phyloP scores from a whole-genome alignment of 2,797 vertebrate species.

The Percopsis omiscomaycus region DNA sequence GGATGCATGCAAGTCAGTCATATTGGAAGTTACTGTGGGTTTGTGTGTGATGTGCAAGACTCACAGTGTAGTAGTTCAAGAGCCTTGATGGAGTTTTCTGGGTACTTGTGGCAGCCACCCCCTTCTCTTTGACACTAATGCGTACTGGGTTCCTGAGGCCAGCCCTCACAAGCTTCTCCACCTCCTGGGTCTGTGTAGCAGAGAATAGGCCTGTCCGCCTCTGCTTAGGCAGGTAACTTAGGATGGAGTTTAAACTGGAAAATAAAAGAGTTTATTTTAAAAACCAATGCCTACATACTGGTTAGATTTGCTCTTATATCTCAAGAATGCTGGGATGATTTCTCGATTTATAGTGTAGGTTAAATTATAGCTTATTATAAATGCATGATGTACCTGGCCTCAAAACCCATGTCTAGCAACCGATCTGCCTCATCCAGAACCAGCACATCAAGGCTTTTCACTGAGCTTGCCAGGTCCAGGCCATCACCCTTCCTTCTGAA shows the following conservation, averaged over 20 bases:
- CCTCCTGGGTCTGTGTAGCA: slow-evolving; percentile 95
- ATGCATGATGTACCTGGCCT: slow-evolving; percentile 79
- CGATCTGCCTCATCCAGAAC: slow-evolving; percentile 96
- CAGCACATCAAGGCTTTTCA: slow-evolving; percentile 89
- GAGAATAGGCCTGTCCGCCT: slow-evolving; percentile 94
- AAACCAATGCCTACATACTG: background rate
- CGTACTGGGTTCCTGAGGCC: slow-evolving; percentile 96
- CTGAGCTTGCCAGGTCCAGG: slow-evolving; percentile 82
- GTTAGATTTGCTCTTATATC: background rate
- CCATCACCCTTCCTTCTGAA: slow-evolving; percentile 91
- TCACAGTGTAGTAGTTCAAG: slow-evolving; percentile 91
- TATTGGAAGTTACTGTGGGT: background rate
- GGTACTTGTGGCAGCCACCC: slow-evolving; percentile 75
- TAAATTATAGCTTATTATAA: background rate
- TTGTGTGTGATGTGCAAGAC: slow-evolving; percentile 10
- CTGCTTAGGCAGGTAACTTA: slow-evolving; percentile 91
- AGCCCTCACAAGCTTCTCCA: slow-evolving; percentile 94
- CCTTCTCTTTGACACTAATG: slow-evolving; percentile 94
- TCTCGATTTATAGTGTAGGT: background rate
- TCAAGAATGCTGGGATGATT: background rate
- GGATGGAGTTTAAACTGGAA: slow-evolving; percentile 88
- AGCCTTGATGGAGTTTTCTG: slow-evolving; percentile 92
- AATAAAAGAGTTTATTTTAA: background rate
- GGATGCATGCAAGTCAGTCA: background rate
- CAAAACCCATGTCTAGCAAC: slow-evolving; percentile 96